phyloP scores from a whole-genome alignment of 2,888 invertebrate genomes.

The Agrotis ipsilon region DNA sequence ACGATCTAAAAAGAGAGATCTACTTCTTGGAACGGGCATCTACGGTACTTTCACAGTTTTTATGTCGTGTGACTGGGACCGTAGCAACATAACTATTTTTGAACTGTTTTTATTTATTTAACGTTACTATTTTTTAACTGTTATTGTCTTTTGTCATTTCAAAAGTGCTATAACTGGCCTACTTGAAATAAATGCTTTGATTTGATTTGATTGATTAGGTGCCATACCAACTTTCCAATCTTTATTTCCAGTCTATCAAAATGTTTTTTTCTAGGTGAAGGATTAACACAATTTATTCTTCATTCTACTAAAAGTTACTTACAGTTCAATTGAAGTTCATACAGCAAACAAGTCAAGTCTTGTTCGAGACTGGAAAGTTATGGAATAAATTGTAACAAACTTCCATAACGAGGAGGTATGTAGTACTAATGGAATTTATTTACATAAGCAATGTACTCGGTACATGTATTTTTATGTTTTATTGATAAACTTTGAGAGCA shows the following conservation, averaged over 20 bases:
- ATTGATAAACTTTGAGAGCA: conserved; percentile 15
- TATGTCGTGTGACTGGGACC: no score
- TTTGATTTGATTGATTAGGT: no score
- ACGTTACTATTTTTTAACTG: no score
- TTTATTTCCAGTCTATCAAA: neutral
- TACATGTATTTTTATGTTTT: conserved; percentile 27
- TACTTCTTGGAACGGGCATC: no score
- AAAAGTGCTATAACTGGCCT: no score
- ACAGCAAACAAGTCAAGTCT: conserved; percentile 10
- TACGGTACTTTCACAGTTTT: no score
- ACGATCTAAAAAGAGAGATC: no score
- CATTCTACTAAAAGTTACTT: neutral
- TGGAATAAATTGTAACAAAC: conserved; percentile 42
- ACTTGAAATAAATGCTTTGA: no score
- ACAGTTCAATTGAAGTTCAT: conserved; percentile 1
- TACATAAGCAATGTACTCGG: conserved; percentile 27
- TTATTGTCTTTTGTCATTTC: no score
- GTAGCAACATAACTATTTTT: no score
- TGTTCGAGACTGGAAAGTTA: conserved; percentile 20
- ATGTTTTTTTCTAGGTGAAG: neutral
- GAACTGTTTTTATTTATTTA: no score
- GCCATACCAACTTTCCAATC: neutral
- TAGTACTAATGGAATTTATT: conserved; percentile 21
- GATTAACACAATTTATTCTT: neutral
- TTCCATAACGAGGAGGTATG: conserved; percentile 32